These are phyloP conservation scores for Threskiornis aethiopicus DNA, from an alignment of 2,797 vertebrate genomes.

Conservation along the genomic window DNA sequence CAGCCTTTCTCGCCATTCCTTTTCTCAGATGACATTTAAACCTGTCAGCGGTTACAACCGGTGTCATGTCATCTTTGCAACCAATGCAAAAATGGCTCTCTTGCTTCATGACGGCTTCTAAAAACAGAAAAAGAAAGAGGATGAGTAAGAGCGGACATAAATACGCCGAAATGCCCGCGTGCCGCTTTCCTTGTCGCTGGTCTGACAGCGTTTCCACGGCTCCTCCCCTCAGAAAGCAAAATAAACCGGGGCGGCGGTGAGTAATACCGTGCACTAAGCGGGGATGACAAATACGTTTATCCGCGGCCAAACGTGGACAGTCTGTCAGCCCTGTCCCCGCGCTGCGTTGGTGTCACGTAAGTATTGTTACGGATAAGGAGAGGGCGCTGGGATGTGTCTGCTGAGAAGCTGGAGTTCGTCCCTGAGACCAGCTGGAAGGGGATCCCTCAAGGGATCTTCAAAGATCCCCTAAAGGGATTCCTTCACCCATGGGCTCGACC, in stretches of 20 bases:
- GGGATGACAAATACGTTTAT: neutral
- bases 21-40: constrained; percentile 42
- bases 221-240: neutral
- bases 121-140: neutral
- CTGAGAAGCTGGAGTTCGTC: neutral
- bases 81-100: neutral
- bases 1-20: neutral
- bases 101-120: neutral
- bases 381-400: neutral
- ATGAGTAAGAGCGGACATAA: neutral
- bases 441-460: neutral
- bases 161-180: neutral
- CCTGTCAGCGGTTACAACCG: neutral
- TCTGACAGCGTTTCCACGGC: neutral
- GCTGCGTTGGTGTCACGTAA: fast-evolving
- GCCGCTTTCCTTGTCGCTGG: neutral
- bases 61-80: neutral
- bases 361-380: neutral
- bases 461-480: neutral
- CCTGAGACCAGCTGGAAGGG: neutral
- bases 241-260: neutral
- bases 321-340: neutral
- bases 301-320: fast-evolving
- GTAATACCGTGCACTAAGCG: neutral
- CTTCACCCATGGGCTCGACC: neutral